phyloP scores from a whole-genome alignment of 2,888 invertebrate genomes.

The Pilophorus perplexus region DNA sequence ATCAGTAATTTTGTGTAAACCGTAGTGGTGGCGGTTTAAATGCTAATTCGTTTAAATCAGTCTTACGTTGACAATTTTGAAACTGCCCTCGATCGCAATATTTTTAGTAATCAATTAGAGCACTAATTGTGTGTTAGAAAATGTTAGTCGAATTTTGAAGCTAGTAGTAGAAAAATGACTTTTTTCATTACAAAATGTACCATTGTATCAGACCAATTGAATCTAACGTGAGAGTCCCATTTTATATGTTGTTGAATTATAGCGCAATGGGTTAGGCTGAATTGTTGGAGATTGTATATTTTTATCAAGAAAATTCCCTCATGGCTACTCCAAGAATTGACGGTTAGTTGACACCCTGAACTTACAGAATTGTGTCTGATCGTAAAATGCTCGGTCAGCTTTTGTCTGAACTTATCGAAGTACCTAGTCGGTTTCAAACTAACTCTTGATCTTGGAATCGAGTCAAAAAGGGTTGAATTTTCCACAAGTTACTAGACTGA shows the following conservation, averaged over 20 bases:
- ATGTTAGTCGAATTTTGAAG: no score
- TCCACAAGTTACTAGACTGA: neutral
- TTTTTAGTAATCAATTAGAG: no score
- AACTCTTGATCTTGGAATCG: conserved; percentile 6
- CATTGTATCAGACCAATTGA: conserved; percentile 6
- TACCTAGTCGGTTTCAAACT: no score
- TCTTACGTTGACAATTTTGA: no score
- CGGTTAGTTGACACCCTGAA: neutral
- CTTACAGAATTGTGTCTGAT: neutral
- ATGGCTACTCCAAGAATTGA: conserved; percentile 1
- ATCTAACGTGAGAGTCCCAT: no score
- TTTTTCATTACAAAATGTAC: neutral
- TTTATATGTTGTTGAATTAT: conserved; percentile 5
- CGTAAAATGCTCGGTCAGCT: neutral
- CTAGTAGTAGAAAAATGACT: no score
- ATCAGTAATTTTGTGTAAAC: no score
- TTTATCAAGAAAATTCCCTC: neutral
- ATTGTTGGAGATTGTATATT: conserved; percentile 10
- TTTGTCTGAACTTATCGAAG: neutral
- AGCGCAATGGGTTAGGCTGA: conserved; percentile 9
- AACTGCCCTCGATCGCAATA: no score
- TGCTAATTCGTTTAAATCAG: no score
- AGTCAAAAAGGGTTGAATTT: neutral
- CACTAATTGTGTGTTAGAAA: no score
- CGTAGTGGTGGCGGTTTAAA: no score